These are phyloP conservation scores for Borostomias antarcticus DNA, from an alignment of 2,797 vertebrate genomes.

Conservation along the genomic window DNA sequence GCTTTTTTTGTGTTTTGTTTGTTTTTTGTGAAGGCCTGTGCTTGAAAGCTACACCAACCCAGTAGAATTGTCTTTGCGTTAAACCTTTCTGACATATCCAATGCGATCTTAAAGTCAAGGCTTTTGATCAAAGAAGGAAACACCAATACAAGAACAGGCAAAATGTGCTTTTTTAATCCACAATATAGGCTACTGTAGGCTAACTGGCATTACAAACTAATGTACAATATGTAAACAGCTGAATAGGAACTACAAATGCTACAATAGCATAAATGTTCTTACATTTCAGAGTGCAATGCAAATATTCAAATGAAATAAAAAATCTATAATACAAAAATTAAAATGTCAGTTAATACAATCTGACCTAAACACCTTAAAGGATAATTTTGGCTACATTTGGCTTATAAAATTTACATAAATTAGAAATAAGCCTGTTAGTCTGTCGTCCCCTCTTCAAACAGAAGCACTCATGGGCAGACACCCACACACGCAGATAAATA, in stretches of 20 bases:
- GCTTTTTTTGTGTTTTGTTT: too few species aligned
- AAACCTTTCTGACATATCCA: too few species aligned
- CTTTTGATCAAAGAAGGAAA: neutral
- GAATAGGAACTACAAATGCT: conserved; percentile 12
- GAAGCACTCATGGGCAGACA: too few species aligned
- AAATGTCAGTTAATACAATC: neutral
- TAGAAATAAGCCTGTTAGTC: conserved; percentile 4
- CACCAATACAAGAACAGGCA: neutral
- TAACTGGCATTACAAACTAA: conserved; percentile 10
- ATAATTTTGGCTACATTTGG: conserved; percentile 16
- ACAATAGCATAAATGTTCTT: conserved; percentile 7
- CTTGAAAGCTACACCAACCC: too few species aligned
- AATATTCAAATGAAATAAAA: neutral
- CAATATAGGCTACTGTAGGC: too few species aligned
- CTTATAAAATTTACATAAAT: neutral
- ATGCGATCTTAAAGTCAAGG: too few species aligned
- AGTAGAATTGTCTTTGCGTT: too few species aligned
- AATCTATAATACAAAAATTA: neutral
- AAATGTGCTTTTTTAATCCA: conserved; percentile 14
- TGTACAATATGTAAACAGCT: conserved; percentile 12
- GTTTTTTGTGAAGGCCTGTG: too few species aligned
- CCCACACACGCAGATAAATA: neutral
- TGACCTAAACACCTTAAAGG: neutral
- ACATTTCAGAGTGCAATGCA: neutral
- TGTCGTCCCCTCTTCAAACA: too few species aligned